Base-by-base conservation (phyloP, 2,888 invertebrate species). In the Selenia dentaria region DNA sequence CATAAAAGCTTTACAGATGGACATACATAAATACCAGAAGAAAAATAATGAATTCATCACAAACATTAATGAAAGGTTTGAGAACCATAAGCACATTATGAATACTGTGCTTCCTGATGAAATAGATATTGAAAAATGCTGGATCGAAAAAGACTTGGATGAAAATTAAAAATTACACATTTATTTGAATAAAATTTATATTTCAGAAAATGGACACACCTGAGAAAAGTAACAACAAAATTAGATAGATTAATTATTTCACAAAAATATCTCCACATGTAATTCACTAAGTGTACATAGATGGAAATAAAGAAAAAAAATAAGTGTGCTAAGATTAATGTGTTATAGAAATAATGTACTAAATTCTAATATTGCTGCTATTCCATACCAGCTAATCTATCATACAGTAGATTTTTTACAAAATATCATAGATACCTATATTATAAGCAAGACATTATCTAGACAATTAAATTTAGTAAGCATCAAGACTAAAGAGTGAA, bases 181-280 rank as follows among this genome's bases (percentile, higher is more conserved):
- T 74, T 70, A 74, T 74, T 82, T 86, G 83, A 87, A 82, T 87
- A 88, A 85, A 86, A 81, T 86, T 86, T 89, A 86, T 89, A 85
- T 87, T 89, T 88, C 86, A 79, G 86, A 89, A 87, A 87, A 87
- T 84, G 84, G 88, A 89, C 89, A 89, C 82, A 87, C 80, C 75
- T 80, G 85, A 84, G 81, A 83, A 84, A 83, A 83, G 79, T 87
- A n/a, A 89, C 83, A 89, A 87, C 83, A 77, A 82, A 85, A 80
- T 74, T 77, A 73, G 70, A 75, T 70, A 77, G 59, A 68, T 69
- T 67, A 39, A 71, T 74, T 71, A 75, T 74, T 76, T 74, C 61
- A 70, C 84, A 83, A 75, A 71, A 84, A 74, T 69, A 67, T 67
- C 63, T 65, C 68, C 71, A 69, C 71, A 74, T 78, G 78, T 69